These are phyloP conservation scores for Rhingia rostrata DNA, from an alignment of 2,888 invertebrate genomes.

Conservation along the genomic window DNA sequence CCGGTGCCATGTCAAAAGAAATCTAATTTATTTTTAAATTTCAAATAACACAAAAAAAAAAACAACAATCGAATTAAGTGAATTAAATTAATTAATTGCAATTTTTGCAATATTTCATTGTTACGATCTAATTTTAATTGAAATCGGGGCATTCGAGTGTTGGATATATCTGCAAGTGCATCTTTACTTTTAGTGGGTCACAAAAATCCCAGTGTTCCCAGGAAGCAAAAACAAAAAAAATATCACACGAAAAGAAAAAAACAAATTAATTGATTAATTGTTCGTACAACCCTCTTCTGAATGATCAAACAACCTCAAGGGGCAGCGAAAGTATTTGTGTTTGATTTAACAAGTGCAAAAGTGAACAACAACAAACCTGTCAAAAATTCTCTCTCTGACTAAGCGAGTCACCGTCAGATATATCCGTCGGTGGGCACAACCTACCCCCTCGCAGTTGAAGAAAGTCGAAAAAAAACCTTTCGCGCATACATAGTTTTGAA, in stretches of 20 bases:
- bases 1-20: slow-evolving; percentile 59
- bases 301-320: slow-evolving; percentile 43
- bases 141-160: not conserved
- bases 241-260: too few species aligned
- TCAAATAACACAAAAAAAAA: not conserved
- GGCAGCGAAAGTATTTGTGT: slow-evolving; percentile 1
- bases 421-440: slow-evolving; percentile 16
- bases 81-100: slow-evolving; percentile 53
- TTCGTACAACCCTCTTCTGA: slow-evolving; percentile 15
- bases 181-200: slow-evolving; percentile 46
- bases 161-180: slow-evolving; percentile 23
- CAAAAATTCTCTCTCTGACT: slow-evolving; percentile 9
- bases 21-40: slow-evolving; percentile 68
- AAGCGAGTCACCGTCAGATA: slow-evolving; percentile 20
- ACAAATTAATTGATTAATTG: slow-evolving; percentile 59
- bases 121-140: slow-evolving; percentile 53
- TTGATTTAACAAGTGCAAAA: slow-evolving; percentile 10
- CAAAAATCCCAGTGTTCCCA: slow-evolving; percentile 41
- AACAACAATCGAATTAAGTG: slow-evolving; percentile 41
- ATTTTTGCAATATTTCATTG: slow-evolving; percentile 23
- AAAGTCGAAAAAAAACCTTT: slow-evolving; percentile 17
- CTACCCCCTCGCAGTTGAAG: not conserved
- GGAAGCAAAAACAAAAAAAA: slow-evolving; percentile 8
- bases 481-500: slow-evolving; percentile 49
- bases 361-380: not conserved